These are phyloP conservation scores for Zonitis immaculata DNA, from an alignment of 2,888 invertebrate species.

Conservation along the genomic window DNA sequence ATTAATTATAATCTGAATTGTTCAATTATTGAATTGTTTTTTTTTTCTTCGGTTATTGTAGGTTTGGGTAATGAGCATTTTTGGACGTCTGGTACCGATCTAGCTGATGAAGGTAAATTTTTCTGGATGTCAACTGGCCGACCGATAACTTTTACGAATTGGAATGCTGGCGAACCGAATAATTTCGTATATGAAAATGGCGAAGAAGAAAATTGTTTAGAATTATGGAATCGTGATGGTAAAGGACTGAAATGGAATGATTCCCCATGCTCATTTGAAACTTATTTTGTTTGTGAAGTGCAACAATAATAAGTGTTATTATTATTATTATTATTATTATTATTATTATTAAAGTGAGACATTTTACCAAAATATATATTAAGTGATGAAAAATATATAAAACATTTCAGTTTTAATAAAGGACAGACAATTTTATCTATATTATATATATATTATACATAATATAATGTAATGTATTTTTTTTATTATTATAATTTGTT, in stretches of 20 bases:
- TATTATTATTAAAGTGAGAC: conserved; percentile 5
- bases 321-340: no score
- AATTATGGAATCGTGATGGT: conserved; percentile 87
- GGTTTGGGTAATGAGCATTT: conserved; percentile 87
- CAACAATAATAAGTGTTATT: conserved; percentile 36
- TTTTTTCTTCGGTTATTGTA: conserved; percentile 39
- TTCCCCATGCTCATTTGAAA: conserved; percentile 89
- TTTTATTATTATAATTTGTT: not conserved
- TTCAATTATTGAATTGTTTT: not conserved
- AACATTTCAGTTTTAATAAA: no score
- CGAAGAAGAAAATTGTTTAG: conserved; percentile 88
- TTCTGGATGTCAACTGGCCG: conserved; percentile 92
- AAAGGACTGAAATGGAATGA: conserved; percentile 93
- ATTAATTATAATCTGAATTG: no score
- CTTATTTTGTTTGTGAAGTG: conserved; percentile 88
- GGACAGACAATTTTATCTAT: conserved; percentile 1
- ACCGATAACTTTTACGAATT: conserved; percentile 85
- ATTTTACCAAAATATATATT: not conserved
- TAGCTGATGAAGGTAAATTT: conserved; percentile 86
- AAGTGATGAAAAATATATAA: conserved; percentile 14
- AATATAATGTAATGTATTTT: no score
- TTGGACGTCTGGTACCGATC: conserved; percentile 89
- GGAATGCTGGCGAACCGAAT: conserved; percentile 92
- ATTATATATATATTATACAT: no score
- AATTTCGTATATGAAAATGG: conserved; percentile 92